Evolutionary conservation across 2,113 vertebrate species (phyloP).

Genomic region (Dicerorhinus sumatrensis): DNA sequence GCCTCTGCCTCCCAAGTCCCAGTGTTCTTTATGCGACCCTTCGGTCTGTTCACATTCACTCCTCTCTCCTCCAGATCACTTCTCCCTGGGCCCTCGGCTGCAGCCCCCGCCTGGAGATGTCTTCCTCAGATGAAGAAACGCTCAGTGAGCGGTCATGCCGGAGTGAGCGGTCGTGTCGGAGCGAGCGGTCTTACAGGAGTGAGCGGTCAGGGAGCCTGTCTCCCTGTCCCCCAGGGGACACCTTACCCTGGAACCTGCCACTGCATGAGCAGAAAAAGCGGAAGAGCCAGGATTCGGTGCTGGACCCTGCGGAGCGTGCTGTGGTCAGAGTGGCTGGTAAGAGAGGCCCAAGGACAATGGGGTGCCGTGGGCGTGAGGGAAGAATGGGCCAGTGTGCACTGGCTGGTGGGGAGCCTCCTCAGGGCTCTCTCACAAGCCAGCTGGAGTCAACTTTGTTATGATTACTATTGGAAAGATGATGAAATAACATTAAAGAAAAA

Average conservation of each 20-base stretch:
- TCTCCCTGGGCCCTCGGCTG: conserved; percentile 19
- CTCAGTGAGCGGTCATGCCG: conserved; percentile 96
- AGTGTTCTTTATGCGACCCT: background rate
- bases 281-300: conserved; percentile 97
- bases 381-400: background rate
- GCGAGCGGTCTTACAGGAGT: conserved; percentile 95
- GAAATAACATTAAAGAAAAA: conserved; percentile 13
- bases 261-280: conserved; percentile 97
- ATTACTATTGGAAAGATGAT: background rate
- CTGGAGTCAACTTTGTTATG: background rate
- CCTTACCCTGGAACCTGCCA: conserved; percentile 98
- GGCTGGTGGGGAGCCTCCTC: background rate
- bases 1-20: background rate
- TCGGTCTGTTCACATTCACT: background rate
- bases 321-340: conserved; percentile 98
- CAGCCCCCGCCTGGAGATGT: conserved; percentile 88
- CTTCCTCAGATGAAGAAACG: conserved; percentile 98
- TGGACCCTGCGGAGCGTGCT: conserved; percentile 98
- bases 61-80: conserved; percentile 79
- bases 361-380: background rate
- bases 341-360: conserved; percentile 43
- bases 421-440: background rate
- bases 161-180: conserved; percentile 95
- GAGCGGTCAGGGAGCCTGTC: conserved; percentile 97
- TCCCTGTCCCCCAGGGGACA: conserved; percentile 95